phyloP scores from a whole-genome alignment of 2,888 invertebrate genomes.

The Conomelus anceps region DNA sequence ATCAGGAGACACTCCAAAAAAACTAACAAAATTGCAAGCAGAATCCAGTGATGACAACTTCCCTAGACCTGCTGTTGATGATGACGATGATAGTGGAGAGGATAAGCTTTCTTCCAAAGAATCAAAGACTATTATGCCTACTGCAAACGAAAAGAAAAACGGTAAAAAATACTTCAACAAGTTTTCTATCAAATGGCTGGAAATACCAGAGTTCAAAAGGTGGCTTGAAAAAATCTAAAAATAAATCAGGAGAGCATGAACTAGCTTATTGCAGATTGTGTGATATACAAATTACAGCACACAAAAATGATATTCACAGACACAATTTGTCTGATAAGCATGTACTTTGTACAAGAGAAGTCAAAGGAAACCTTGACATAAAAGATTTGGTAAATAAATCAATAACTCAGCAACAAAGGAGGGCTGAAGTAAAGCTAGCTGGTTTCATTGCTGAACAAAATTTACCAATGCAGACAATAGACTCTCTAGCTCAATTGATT shows the following conservation, averaged over 20 bases:
- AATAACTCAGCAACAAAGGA: constrained; percentile 1
- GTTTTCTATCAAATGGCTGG: constrained; percentile 10
- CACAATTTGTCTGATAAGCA: constrained; percentile 9
- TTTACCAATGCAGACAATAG: neutral
- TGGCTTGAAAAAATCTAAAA: constrained; percentile 11
- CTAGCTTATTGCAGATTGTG: constrained; percentile 11
- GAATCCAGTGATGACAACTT: no score
- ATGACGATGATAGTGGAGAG: no score
- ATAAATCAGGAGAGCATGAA: neutral
- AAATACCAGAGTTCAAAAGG: neutral
- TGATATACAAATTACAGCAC: constrained; percentile 13
- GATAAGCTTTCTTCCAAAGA: no score
- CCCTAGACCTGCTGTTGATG: no score
- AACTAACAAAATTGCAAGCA: no score
- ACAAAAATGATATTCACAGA: constrained; percentile 8
- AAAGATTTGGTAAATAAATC: neutral
- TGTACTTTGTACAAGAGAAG: neutral
- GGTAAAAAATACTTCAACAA: constrained; percentile 9
- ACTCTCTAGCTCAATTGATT: neutral
- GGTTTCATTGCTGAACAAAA: constrained; percentile 7
- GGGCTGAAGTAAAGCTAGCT: constrained; percentile 14
- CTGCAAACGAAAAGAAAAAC: no score
- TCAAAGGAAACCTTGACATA: neutral
- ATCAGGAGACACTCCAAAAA: no score
- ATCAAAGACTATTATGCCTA: no score